phyloP scores from a whole-genome alignment of 2,888 invertebrate genomes.

The Papilio gigon region DNA sequence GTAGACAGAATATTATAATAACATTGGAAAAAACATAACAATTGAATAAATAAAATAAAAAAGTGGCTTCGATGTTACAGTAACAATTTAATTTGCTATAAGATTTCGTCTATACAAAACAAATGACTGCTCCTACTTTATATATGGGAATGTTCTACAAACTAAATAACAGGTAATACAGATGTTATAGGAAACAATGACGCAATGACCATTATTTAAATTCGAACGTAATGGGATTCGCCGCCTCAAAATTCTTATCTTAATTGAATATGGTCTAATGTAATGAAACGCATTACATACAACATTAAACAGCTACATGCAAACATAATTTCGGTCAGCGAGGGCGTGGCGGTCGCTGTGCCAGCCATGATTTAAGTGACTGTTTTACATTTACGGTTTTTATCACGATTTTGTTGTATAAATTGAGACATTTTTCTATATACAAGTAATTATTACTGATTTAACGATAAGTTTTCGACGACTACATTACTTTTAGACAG shows the following conservation, averaged over 20 bases:
- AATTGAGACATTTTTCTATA: slow-evolving; percentile 66
- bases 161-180: neutral
- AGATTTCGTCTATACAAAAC: neutral
- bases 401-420: slow-evolving; percentile 70
- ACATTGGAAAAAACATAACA: too few species aligned
- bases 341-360: slow-evolving; percentile 64
- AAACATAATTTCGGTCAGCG: slow-evolving; percentile 63
- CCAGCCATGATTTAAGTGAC: slow-evolving; percentile 70
- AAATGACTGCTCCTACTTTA: neutral
- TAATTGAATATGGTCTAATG: slow-evolving; percentile 54
- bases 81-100: too few species aligned
- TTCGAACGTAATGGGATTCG: slow-evolving; percentile 13
- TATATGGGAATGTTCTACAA: neutral
- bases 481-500: slow-evolving; percentile 9
- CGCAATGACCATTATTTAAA: slow-evolving; percentile 11
- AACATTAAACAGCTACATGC: slow-evolving; percentile 62
- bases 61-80: too few species aligned
- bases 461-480: slow-evolving; percentile 26
- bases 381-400: slow-evolving; percentile 66
- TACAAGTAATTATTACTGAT: slow-evolving; percentile 12
- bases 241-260: slow-evolving; percentile 35
- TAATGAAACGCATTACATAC: slow-evolving; percentile 55
- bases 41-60: too few species aligned
- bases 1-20: too few species aligned
- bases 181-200: neutral